A percentile compares a stretch with the other conserved stretches of the same genome.
Evolutionary conservation across 2,113 vertebrate species (phyloP).

Genomic region (Labeo catla): DNA sequence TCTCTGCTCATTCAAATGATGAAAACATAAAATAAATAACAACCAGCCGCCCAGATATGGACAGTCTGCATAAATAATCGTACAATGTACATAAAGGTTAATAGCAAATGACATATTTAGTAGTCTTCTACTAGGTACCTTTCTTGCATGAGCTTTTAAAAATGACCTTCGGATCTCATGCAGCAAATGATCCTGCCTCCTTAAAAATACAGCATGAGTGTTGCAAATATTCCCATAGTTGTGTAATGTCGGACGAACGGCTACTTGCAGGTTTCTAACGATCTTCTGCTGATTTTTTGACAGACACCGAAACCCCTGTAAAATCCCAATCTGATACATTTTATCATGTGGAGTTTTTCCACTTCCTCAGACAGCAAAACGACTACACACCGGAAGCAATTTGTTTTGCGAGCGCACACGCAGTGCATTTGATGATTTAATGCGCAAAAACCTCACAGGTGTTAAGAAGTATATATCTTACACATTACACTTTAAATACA

Average conservation of each 20-base stretch:
- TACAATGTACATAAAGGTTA: not conserved
- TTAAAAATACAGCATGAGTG: not conserved
- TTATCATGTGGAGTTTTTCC: not conserved
- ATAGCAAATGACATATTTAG: not conserved
- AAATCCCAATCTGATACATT: slow-evolving; percentile 35
- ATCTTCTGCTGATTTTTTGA: slow-evolving; percentile 22
- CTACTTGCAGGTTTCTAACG: slow-evolving; percentile 4
- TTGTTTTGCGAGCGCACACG: not conserved
- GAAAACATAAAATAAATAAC: not conserved
- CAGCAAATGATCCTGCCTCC: not conserved
- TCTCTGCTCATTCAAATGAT: not conserved
- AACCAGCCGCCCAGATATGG: not conserved
- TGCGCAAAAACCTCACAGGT: not conserved
- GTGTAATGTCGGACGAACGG: not conserved
- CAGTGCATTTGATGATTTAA: not conserved
- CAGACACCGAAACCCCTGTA: not conserved
- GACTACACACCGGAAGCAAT: slow-evolving; percentile 16
- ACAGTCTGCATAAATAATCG: not conserved
- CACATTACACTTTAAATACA: not conserved
- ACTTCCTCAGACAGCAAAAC: not conserved
- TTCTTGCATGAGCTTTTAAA: slow-evolving; percentile 5
- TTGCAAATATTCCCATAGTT: not conserved
- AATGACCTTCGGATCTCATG: slow-evolving; percentile 33
- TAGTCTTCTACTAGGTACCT: slow-evolving; percentile 39
- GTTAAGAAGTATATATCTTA: not conserved